Percentiles rank a stretch among this genome's conserved stretches.
Conservation (phyloP, 1,140 invertebrate species). For the Drosophila quadrilineata region DNA sequence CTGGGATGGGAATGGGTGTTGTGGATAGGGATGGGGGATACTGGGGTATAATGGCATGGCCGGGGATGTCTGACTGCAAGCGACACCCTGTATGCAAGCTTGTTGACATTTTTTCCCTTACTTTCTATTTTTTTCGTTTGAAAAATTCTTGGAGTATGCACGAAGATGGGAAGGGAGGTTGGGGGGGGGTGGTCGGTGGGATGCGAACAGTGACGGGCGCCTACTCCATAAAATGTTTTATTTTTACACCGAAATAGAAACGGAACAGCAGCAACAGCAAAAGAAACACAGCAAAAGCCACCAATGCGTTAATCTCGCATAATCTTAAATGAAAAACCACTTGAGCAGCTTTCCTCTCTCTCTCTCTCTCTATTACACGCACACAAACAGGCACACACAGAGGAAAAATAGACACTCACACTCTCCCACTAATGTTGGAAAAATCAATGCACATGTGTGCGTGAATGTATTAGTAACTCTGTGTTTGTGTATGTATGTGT, state of each 20-base stretch:
- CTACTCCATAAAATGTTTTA: constrained; percentile 36
- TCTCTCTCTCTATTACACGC: constrained; percentile 20
- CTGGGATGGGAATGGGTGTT: background rate
- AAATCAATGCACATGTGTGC: constrained; percentile 70
- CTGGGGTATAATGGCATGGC: too few species aligned
- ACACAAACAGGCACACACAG: constrained; percentile 14
- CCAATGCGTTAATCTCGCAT: constrained; percentile 50
- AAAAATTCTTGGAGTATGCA: too few species aligned
- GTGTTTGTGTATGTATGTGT: constrained; percentile 9
- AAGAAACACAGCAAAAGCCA: too few species aligned
- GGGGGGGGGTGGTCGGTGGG: background rate
- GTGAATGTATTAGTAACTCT: constrained; percentile 20
- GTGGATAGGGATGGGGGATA: background rate
- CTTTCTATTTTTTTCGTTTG: too few species aligned
- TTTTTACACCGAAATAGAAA: constrained; percentile 41
- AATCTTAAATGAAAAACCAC: constrained; percentile 59
- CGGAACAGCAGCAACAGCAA: constrained; percentile 28
- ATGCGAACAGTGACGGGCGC: background rate
- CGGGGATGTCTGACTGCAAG: too few species aligned
- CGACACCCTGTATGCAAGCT: constrained; percentile 30
- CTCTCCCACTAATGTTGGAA: constrained; percentile 59
- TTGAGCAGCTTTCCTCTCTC: constrained; percentile 35
- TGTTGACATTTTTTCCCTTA: constrained; percentile 39
- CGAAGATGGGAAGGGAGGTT: background rate
- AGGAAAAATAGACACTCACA: too few species aligned